Conservation (phyloP, 2,797 vertebrate genomes). For the Pseudopleuronectes americanus region DNA sequence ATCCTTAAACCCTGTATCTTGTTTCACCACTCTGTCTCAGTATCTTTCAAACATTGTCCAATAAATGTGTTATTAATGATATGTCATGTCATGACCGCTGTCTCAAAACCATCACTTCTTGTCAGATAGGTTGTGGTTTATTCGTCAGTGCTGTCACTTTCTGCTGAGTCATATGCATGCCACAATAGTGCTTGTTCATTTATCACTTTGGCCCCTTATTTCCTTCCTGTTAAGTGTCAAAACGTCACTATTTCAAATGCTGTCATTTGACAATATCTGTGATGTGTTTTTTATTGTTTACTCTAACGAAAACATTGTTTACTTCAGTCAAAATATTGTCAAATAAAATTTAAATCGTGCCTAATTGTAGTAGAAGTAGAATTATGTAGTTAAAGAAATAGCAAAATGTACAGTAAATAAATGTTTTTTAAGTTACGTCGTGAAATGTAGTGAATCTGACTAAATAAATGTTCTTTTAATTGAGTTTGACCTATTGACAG, state of each 20-base stretch:
- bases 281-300: background rate
- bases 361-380: too few species aligned
- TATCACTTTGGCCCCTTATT: background rate
- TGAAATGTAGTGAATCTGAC: too few species aligned
- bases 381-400: too few species aligned
- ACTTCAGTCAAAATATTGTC: too few species aligned
- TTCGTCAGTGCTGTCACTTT: background rate
- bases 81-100: background rate
- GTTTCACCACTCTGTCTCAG: background rate
- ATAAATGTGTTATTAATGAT: background rate
- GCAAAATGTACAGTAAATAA: too few species aligned
- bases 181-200: background rate
- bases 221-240: background rate
- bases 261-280: background rate
- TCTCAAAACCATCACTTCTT: background rate
- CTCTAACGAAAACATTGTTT: background rate
- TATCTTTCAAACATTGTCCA: background rate
- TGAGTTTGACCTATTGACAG: too few species aligned
- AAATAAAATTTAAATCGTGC: too few species aligned
- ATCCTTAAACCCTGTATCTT: background rate
- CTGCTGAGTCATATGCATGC: background rate
- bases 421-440: too few species aligned
- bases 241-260: background rate
- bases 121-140: background rate
- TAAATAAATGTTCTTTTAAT: too few species aligned